A percentile compares a stretch with the other conserved stretches of the same genome.
Evolutionary conservation across 1,140 invertebrate species (phyloP).

Genomic region (Leptinotarsa defecta): DNA sequence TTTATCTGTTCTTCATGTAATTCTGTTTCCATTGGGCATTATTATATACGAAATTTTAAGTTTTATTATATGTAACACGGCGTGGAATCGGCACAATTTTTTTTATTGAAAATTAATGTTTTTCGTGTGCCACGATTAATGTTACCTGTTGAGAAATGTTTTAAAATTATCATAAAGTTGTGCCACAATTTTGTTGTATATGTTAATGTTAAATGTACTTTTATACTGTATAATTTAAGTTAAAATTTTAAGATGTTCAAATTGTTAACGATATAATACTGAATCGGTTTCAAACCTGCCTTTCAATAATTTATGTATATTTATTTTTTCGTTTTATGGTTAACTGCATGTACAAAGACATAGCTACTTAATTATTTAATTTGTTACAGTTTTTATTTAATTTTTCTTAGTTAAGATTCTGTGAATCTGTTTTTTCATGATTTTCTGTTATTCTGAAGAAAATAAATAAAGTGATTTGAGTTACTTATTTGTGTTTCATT

Average conservation of each 20-base stretch:
- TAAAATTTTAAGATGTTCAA: conserved; percentile 28
- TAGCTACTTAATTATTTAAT: conserved; percentile 48
- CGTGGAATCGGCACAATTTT: conserved; percentile 7
- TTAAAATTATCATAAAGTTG: conserved; percentile 35
- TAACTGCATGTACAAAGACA: conserved; percentile 46
- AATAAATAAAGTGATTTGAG: conserved; percentile 39
- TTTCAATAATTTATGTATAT: conserved; percentile 44
- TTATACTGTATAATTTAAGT: conserved; percentile 32
- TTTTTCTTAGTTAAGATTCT: conserved; percentile 40
- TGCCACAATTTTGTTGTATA: conserved; percentile 41
- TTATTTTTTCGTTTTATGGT: conserved; percentile 39
- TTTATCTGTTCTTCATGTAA: conserved; percentile 36
- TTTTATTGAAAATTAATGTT: conserved; percentile 24
- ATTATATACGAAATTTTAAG: conserved; percentile 10
- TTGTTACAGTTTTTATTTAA: conserved; percentile 45
- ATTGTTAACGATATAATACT: conserved; percentile 40
- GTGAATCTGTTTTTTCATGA: conserved; percentile 40
- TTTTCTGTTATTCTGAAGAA: conserved; percentile 42
- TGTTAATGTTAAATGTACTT: conserved; percentile 44
- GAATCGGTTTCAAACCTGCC: conserved; percentile 39
- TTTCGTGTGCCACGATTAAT: conserved; percentile 38
- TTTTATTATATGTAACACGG: neutral
- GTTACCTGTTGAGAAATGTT: conserved; percentile 42
- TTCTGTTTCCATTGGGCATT: conserved; percentile 41
- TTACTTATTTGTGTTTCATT: conserved; percentile 14